Conservation (phyloP, 2,113 vertebrate genomes). For the Ceyx melanurus region DNA sequence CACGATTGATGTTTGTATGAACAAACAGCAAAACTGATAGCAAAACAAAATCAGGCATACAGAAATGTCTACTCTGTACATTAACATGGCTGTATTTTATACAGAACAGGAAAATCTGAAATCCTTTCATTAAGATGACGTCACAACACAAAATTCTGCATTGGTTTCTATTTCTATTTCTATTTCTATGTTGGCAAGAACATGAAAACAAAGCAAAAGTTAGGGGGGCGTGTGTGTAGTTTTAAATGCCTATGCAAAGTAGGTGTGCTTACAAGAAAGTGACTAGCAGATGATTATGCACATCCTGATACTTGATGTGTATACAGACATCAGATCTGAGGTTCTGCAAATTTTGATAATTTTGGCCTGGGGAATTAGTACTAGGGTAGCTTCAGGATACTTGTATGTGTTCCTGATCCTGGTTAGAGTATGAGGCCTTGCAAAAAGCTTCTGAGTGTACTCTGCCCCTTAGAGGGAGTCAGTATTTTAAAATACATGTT, state of each 20-base stretch:
- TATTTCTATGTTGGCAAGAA: neutral
- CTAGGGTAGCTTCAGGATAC: neutral
- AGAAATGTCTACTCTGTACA: neutral
- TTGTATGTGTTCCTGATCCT: neutral
- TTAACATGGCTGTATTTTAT: neutral
- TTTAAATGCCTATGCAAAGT: neutral
- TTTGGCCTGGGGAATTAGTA: neutral
- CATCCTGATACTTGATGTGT: neutral
- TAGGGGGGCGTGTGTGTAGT: neutral
- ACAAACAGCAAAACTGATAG: neutral
- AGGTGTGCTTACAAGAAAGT: neutral
- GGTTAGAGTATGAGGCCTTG: neutral
- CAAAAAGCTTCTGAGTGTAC: neutral
- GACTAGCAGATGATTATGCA: neutral
- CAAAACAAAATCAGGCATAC: neutral
- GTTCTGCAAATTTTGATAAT: neutral
- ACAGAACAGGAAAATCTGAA: neutral
- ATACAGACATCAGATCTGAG: neutral
- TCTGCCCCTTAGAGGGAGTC: neutral
- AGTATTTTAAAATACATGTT: neutral
- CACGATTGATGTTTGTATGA: neutral
- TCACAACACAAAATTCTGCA: neutral
- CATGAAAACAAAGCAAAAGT: neutral
- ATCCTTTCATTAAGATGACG: neutral
- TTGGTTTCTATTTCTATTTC: neutral